Conservation (phyloP, 2,797 vertebrate species). For the Syngnathus acus region DNA sequence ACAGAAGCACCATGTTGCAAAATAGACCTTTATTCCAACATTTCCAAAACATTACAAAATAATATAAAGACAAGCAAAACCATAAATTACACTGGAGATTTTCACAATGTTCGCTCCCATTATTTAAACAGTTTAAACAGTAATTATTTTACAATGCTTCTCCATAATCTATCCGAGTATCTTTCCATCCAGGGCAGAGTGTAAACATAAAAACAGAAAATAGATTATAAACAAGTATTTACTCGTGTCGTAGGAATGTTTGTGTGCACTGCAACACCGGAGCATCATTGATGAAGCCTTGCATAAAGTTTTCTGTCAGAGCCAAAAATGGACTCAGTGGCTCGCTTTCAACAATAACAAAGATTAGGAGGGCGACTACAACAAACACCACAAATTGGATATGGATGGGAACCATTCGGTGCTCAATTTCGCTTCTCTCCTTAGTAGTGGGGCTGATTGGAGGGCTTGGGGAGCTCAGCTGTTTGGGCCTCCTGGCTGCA, state of each 20-base stretch:
- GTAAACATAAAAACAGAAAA: no score
- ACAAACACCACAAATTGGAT: slow-evolving; percentile 66
- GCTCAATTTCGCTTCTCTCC: slow-evolving; percentile 39
- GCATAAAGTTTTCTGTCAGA: not conserved
- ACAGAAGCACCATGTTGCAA: no score
- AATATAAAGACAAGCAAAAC: no score
- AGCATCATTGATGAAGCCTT: no score
- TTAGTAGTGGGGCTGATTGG: slow-evolving; percentile 28
- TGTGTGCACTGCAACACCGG: not conserved
- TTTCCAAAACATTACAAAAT: no score
- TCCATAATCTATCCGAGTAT: no score
- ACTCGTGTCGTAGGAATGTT: not conserved
- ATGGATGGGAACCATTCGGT: slow-evolving; percentile 51
- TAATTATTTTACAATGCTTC: no score
- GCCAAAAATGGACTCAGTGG: slow-evolving; percentile 39
- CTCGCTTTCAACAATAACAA: slow-evolving; percentile 49
- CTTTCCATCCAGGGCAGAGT: no score
- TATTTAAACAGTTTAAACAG: no score
- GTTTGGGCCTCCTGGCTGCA: slow-evolving; percentile 58
- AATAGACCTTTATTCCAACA: no score
- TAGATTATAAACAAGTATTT: not conserved
- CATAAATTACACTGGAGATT: no score
- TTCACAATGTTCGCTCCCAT: no score
- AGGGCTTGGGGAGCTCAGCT: slow-evolving; percentile 48
- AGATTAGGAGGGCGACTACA: slow-evolving; percentile 60